Percentiles rank a stretch among this genome's conserved stretches.
Evolutionary conservation across 1,140 invertebrate species (phyloP).

Genomic region (Chymomyza costata): DNA sequence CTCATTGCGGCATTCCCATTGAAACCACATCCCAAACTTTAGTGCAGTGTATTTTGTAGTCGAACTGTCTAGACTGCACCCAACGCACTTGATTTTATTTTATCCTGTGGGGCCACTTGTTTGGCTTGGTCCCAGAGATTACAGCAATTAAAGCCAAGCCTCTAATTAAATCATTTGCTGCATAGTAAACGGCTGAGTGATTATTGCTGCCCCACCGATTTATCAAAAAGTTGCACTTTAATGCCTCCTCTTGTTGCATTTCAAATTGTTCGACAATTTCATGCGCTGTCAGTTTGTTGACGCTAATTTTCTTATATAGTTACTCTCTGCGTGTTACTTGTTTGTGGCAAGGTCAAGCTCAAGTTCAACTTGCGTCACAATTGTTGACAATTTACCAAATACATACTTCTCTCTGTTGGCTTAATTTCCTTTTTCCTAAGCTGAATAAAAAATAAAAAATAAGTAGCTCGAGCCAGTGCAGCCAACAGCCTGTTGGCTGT

Average conservation of each 20-base stretch:
- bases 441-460: constrained; percentile 16
- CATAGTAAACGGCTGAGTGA: constrained; percentile 7
- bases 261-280: constrained; percentile 24
- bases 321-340: neutral
- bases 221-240: constrained; percentile 8
- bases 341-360: constrained; percentile 66
- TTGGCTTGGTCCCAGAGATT: constrained; percentile 4
- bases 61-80: no score
- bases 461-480: neutral
- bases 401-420: constrained; percentile 5
- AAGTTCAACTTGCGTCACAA: constrained; percentile 57
- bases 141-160: constrained; percentile 39
- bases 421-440: constrained; percentile 58
- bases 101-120: neutral
- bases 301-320: constrained; percentile 8
- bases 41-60: no score
- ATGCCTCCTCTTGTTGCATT: constrained; percentile 10
- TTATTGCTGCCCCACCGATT: neutral
- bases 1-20: no score
- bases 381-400: constrained; percentile 10
- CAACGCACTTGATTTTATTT: no score
- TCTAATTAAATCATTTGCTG: constrained; percentile 43
- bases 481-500: neutral
- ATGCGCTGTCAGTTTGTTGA: constrained; percentile 8
- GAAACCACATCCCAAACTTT: no score